These are phyloP conservation scores for Pangasius macronema DNA, from an alignment of 2,797 vertebrate genomes.

Conservation along the genomic window DNA sequence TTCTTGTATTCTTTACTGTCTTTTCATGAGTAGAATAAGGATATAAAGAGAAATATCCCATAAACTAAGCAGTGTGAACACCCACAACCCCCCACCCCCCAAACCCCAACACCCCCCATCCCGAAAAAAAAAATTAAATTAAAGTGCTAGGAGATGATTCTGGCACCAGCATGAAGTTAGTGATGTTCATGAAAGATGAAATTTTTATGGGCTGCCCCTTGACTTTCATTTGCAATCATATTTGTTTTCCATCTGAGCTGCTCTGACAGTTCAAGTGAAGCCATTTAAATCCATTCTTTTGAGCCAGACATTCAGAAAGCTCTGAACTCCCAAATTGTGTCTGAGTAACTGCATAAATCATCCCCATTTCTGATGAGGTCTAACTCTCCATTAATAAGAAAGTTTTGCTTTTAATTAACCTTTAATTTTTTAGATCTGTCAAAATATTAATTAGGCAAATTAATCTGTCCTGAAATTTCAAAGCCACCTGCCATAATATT, in stretches of 20 bases:
- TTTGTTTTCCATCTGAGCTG: slow-evolving; percentile 31
- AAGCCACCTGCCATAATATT: not conserved
- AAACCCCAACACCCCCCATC: no score
- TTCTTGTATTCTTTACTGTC: not conserved
- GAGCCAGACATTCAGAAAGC: slow-evolving; percentile 13
- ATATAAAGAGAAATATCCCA: not conserved
- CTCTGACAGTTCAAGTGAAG: slow-evolving; percentile 28
- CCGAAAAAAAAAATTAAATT: slow-evolving; percentile 7
- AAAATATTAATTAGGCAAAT: slow-evolving; percentile 9
- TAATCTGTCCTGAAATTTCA: not conserved
- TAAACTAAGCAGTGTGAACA: no score
- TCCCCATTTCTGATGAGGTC: not conserved
- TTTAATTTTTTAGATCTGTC: slow-evolving; percentile 3
- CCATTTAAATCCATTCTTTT: slow-evolving; percentile 25
- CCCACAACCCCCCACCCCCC: no score
- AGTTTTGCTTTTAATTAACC: slow-evolving; percentile 12
- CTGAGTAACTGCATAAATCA: slow-evolving; percentile 19
- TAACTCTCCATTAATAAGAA: not conserved
- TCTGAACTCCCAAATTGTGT: not conserved
- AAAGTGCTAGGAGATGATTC: slow-evolving; percentile 18
- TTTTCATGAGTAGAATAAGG: not conserved
- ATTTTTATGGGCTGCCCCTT: slow-evolving; percentile 44
- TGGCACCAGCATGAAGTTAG: slow-evolving; percentile 28
- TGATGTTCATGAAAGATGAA: slow-evolving; percentile 36
- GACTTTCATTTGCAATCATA: slow-evolving; percentile 64